Evolutionary conservation across 1,140 invertebrate species (phyloP).

Genomic region (Leptinotarsa lineolata): DNA sequence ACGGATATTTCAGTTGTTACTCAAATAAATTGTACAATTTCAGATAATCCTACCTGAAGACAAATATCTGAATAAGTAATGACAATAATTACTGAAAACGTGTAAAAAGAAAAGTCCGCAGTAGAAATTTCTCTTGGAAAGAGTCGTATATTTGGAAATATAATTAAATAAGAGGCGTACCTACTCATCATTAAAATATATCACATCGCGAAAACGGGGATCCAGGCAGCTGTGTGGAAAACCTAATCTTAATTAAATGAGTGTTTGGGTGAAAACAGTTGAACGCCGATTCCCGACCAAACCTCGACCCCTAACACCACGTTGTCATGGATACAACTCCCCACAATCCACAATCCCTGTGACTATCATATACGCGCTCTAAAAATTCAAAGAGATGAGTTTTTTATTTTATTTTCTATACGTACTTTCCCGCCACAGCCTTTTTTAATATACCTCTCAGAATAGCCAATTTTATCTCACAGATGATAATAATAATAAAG

Average conservation of each 20-base stretch:
- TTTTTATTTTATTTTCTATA: neutral
- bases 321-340: slow-evolving; percentile 20
- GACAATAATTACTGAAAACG: no score
- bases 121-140: no score
- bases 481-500: no score
- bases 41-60: no score
- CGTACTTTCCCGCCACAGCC: no score
- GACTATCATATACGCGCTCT: neutral
- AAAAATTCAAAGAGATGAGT: neutral
- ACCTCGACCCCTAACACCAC: slow-evolving; percentile 9
- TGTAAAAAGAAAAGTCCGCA: no score
- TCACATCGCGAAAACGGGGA: neutral
- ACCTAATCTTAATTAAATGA: slow-evolving; percentile 27
- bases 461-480: no score
- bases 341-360: neutral
- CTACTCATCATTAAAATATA: neutral
- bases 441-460: no score
- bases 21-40: no score
- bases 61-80: no score
- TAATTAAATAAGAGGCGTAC: neutral
- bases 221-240: slow-evolving; percentile 3
- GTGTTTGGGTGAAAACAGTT: slow-evolving; percentile 23
- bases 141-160: no score
- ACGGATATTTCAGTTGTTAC: no score
- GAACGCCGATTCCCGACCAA: slow-evolving; percentile 16